Evolutionary conservation across 2,797 vertebrate species (phyloP), one percentile per base, ranked within the genome.

Genomic region (Leptodactylus fallax): DNA sequence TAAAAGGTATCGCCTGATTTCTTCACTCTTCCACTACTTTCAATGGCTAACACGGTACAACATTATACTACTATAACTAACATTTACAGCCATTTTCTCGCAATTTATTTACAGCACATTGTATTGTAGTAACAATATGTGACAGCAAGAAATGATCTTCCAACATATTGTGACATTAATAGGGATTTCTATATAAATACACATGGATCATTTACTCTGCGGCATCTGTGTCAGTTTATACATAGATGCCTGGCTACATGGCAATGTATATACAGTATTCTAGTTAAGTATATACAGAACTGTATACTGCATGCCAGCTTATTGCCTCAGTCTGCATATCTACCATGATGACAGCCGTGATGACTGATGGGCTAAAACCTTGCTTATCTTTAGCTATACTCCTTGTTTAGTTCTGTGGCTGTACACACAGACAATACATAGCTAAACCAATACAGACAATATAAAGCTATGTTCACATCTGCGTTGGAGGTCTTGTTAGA

Each of bases 241-340:
- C 53, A 14, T 45, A 13, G 19, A 58, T 56, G 81, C 56, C 21
- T 58, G 27, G 27, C 53, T 84, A 84, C 27, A 74, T 74, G 25
- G 19, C 19, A 11, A 45, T 45, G 56, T 84, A 19, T 84, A 74
- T 84, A 84, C 81, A 72, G 19, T 74, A 23, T 84, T 13, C 19
- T 74, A 72, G 8, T 45, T 84, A 69, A 58, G 21, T 84, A 58
- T 74, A 74, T 74, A 84, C 53, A 55, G 27, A 19, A n/a, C 25
- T 13, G 25, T 72, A 60, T 83, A 58, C 21, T 58, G 21, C 55
- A 36, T 83, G 65, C 67, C 51, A n/a, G 53, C 16, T 72, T 55
- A 36, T 55, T 74, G 12, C 17, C 58, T 49, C 55, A 76, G 19
- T 72, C 45, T 76, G 49, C 71, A 45, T 83, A 83, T 74, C 19